Evolutionary conservation across 2,888 invertebrate genomes (phyloP), one percentile per base, ranked within the genome.

Genomic region (Eupithecia inturbata): DNA sequence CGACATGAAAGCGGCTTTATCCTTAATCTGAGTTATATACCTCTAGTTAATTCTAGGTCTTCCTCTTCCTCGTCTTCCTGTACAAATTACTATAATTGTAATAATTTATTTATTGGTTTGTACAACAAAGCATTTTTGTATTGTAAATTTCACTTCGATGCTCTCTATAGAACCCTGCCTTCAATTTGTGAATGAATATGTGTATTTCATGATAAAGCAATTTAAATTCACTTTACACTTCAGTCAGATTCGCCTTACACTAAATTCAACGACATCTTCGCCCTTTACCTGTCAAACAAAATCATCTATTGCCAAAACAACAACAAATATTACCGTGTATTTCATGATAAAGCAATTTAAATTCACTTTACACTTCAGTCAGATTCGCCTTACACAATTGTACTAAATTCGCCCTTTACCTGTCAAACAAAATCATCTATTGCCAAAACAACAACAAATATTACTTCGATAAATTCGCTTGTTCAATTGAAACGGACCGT

Each of bases 391-490:
- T 53, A 53, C 53, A 53, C 53, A 53, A 53, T 53, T 22, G n/a
- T 53, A 53, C 57, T 22, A 12, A 26, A 57, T 26, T 22, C 53
- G 10, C 4, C 26, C 57, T 31, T 62, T 62, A 62, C 62, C 14
- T 1, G 39, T 41, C 66, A 66, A 66, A 66, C 39, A 36, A 64
- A n/a, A 22, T 26, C 26, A 41, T 36, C 7, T 31, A 62, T 66
- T 66, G 66, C 66, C 66, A 66, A 66, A 39, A 26, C 39, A 39
- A 66, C 39, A 16, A 16, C n/a, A 66, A 45, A n/a, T 28, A 45
- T 45, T 28, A 12, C n/a, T 6, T 62, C 67, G 28, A 74, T 57
- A 72, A 71, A 70, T 75, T 72, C 19, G 70, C 41, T 67, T 60
- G 26, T 36, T 68, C 49, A 71, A 70, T 63, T 70, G 62, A 16